Evolutionary conservation across 2,113 vertebrate genomes (phyloP), one percentile per base, ranked within the genome.

Genomic region (Setophaga coronata): DNA sequence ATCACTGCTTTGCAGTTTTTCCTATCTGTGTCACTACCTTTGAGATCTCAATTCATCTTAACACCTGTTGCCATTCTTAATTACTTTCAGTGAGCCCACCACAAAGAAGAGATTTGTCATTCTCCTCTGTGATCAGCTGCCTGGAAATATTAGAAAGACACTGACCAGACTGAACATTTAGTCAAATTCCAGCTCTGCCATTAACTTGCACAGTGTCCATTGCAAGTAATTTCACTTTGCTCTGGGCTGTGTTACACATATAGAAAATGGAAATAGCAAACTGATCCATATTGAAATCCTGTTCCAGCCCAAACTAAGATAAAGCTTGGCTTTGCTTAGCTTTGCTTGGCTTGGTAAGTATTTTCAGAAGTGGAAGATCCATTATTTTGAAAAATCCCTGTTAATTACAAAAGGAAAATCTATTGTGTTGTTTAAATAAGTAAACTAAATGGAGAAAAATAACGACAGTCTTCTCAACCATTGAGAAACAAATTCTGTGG

Each of bases 321-420:
- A 72, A 80, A 82, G 24, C 17, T 83, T 77, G 40, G 16, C 36
- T 89, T 87, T 89, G 42, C 60, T 87, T 94, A 77, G 65, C 28
- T 73, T 81, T 79, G 7, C 66, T 94, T 94, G 79, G 42, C 67
- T 90, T 70, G 40, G 67, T 83, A 93, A 85, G 13, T 72, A 15
- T n/a, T 86, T 94, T 78, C 87, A 56, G 60, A 89, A 92, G 36
- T 20, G 15, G n/a, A 87, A 89, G 38, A 14, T 42, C 50, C 47
- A 89, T 42, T 90, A 36, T 91, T 95, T 83, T 89, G 57, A 81
- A 92, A 96, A 88, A 71, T 78, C 65, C n/a, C 20, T 66, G n/a
- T 73, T 60, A 93, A 79, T 88, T 42, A n/a, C 43, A 58, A 5
- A 21, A 34, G 25, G 28, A 69, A 89, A 78, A 83, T 56, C 64